Evolutionary conservation across 2,113 vertebrate genomes (phyloP).

Genomic region (Upupa epops): DNA sequence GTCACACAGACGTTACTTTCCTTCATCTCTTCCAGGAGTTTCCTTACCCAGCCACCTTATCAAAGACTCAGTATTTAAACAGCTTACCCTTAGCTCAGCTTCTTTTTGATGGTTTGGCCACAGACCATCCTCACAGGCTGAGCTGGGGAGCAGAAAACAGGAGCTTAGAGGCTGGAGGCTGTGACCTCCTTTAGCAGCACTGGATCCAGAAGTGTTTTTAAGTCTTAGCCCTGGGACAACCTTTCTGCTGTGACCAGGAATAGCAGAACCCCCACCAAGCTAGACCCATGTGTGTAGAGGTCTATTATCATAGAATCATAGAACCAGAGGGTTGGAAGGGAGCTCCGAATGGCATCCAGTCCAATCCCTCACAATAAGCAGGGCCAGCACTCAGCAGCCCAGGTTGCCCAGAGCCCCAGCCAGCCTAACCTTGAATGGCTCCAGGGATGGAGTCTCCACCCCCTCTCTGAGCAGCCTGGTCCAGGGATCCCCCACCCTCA

Average conservation of each 20-base stretch:
- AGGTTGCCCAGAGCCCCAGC: too few species aligned
- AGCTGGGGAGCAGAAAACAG: not conserved
- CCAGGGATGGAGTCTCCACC: too few species aligned
- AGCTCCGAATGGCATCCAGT: too few species aligned
- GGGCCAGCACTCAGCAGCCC: too few species aligned
- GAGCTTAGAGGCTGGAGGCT: not conserved
- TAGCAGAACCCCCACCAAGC: not conserved
- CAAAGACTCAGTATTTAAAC: slow-evolving; percentile 23
- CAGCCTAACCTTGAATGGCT: too few species aligned
- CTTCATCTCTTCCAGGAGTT: slow-evolving; percentile 17
- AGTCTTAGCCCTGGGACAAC: not conserved
- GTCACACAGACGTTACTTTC: not conserved
- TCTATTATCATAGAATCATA: too few species aligned
- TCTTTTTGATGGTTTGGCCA: not conserved
- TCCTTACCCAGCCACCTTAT: slow-evolving; percentile 6
- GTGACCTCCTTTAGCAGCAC: not conserved
- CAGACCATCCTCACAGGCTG: not conserved
- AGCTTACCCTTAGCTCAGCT: not conserved
- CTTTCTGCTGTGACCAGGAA: not conserved
- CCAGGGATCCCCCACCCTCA: too few species aligned
- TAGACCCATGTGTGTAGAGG: not conserved
- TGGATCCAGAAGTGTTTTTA: not conserved
- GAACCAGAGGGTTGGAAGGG: too few species aligned
- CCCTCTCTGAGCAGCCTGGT: too few species aligned
- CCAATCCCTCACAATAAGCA: too few species aligned